Conservation (phyloP, 2,888 invertebrate genomes). For the Neoscelio sp. region DNA sequence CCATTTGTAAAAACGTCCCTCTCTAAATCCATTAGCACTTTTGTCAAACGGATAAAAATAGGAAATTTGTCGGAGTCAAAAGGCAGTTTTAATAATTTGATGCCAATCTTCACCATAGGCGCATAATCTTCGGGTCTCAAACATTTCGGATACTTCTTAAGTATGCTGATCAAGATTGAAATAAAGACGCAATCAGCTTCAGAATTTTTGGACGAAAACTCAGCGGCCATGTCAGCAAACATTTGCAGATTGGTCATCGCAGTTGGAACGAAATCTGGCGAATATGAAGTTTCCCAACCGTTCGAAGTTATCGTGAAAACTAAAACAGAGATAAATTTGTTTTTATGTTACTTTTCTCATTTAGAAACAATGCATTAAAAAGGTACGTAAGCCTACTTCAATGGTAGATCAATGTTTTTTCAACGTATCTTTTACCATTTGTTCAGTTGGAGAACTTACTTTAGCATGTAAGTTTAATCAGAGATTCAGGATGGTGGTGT, state of each 20-base stretch:
- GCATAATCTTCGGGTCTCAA: conserved; percentile 35
- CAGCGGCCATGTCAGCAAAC: conserved; percentile 24
- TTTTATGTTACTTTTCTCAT: too few species aligned
- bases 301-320: conserved; percentile 55
- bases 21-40: conserved; percentile 52
- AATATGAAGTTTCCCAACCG: conserved; percentile 26
- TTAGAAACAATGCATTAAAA: too few species aligned
- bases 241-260: conserved; percentile 51
- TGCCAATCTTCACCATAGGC: conserved; percentile 17
- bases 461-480: conserved; percentile 76
- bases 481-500: conserved; percentile 68
- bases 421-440: too few species aligned
- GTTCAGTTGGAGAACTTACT: too few species aligned
- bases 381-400: too few species aligned
- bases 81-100: conserved; percentile 5
- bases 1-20: conserved; percentile 22
- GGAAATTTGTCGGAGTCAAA: conserved; percentile 12
- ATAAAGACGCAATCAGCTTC: conserved; percentile 82
- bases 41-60: conserved; percentile 20
- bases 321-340: conserved; percentile 5
- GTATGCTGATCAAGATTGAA: conserved; percentile 80
- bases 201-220: conserved; percentile 58
- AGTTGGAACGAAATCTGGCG: conserved; percentile 40
- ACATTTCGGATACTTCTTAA: conserved; percentile 82
- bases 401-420: too few species aligned